A percentile compares a stretch with the other conserved stretches of the same genome.
phyloP scores from a whole-genome alignment of 2,797 vertebrate species.

The Tapirus indicus region DNA sequence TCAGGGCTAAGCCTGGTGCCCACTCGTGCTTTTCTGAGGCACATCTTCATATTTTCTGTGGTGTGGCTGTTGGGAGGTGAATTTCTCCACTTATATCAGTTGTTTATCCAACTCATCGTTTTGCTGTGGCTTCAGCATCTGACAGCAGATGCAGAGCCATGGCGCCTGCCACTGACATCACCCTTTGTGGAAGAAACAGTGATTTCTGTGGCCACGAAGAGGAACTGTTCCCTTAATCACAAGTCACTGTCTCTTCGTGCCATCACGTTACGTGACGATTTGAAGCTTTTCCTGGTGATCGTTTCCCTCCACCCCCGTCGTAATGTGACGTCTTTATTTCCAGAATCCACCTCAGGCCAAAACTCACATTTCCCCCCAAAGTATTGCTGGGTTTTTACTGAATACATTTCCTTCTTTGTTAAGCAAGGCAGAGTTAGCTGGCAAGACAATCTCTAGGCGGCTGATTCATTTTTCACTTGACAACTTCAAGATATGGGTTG shows the following conservation, averaged over 20 bases:
- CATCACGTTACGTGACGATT: neutral
- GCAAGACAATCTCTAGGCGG: neutral
- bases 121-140: neutral
- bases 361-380: conserved; percentile 35
- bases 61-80: neutral
- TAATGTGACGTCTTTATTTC: conserved; percentile 74
- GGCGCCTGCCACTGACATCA: neutral
- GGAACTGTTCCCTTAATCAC: neutral
- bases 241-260: neutral
- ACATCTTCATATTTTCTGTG: neutral
- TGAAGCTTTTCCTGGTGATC: conserved; percentile 48
- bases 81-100: neutral
- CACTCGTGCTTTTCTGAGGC: neutral
- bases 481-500: conserved; percentile 17
- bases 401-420: conserved; percentile 69
- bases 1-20: neutral
- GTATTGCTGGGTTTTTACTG: conserved; percentile 57
- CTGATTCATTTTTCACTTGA: conserved; percentile 69
- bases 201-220: neutral
- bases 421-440: conserved; percentile 63
- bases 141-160: neutral
- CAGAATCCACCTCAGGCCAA: conserved; percentile 54
- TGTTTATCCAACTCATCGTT: neutral
- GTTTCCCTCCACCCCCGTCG: neutral
- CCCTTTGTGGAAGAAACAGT: neutral